Percentiles rank a stretch among this genome's conserved stretches.
phyloP scores from a whole-genome alignment of 1,140 invertebrate genomes.

The Steinernema feltiae region DNA sequence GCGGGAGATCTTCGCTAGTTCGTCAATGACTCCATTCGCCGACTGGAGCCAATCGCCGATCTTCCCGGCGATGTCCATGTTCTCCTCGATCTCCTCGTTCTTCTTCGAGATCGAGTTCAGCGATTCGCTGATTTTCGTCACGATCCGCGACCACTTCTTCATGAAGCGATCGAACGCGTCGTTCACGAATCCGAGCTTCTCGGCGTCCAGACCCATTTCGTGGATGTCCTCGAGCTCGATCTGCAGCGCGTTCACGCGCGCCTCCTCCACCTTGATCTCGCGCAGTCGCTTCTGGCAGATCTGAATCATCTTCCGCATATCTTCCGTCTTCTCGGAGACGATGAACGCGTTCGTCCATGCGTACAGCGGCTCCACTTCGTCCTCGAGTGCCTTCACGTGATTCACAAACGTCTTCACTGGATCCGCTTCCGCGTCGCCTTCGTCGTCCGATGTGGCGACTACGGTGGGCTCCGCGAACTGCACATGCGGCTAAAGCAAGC shows the following conservation, averaged over 20 bases:
- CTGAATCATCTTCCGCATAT: conserved; percentile 41
- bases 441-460: not conserved
- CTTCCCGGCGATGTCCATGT: conserved; percentile 29
- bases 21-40: conserved; percentile 35
- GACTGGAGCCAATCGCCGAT: conserved; percentile 42
- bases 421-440: conserved; percentile 17
- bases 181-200: conserved; percentile 45
- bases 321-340: conserved; percentile 27
- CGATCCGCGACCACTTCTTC: conserved; percentile 36
- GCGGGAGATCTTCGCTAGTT: conserved; percentile 24
- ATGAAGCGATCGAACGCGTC: conserved; percentile 51
- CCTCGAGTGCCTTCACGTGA: conserved; percentile 32
- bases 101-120: conserved; percentile 45
- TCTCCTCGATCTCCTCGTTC: conserved; percentile 36
- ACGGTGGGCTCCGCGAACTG: conserved; percentile 6
- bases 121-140: conserved; percentile 45
- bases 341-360: conserved; percentile 40
- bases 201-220: conserved; percentile 30
- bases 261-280: conserved; percentile 48
- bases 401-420: conserved; percentile 32
- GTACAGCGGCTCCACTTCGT: conserved; percentile 37
- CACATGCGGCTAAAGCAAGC: conserved; percentile 1
- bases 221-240: conserved; percentile 45
- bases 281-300: conserved; percentile 47
- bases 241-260: conserved; percentile 41